Evolutionary conservation across 2,888 invertebrate species (phyloP).

Genomic region (Ceratothoa steindachneri): DNA sequence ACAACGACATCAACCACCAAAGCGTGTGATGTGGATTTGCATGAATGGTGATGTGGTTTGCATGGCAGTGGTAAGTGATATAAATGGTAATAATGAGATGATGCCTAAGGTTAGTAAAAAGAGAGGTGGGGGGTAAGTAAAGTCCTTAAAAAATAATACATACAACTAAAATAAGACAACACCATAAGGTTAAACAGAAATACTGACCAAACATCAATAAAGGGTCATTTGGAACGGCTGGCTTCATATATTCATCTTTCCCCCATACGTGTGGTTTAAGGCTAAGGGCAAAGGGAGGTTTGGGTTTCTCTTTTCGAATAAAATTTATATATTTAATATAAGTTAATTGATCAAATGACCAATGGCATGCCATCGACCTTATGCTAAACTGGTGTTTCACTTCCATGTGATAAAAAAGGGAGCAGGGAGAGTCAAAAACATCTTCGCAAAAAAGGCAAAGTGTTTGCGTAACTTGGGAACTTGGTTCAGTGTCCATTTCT

Average conservation of each 20-base stretch:
- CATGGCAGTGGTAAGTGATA: no score
- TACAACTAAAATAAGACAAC: no score
- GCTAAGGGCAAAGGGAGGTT: constrained; percentile 2
- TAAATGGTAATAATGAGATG: no score
- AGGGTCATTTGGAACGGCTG: constrained; percentile 67
- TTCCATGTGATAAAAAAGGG: constrained; percentile 3
- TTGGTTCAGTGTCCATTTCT: background rate
- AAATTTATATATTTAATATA: constrained; percentile 44
- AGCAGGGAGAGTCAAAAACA: background rate
- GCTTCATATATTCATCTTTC: constrained; percentile 72
- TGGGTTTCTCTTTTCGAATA: constrained; percentile 18
- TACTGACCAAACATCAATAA: constrained; percentile 74
- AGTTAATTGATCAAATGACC: constrained; percentile 36
- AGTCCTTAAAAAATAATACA: no score
- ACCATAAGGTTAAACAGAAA: background rate
- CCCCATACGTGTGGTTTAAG: constrained; percentile 59
- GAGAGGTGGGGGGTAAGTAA: no score
- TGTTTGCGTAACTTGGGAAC: background rate
- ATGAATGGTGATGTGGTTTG: no score
- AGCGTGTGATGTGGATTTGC: no score
- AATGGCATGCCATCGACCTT: constrained; percentile 8
- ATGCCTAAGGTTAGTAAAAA: no score
- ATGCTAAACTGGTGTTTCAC: constrained; percentile 6
- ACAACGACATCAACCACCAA: no score
- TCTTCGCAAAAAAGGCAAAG: background rate